These are phyloP conservation scores for Chionodraco myersi DNA, from an alignment of 2,113 vertebrate species.

Conservation along the genomic window DNA sequence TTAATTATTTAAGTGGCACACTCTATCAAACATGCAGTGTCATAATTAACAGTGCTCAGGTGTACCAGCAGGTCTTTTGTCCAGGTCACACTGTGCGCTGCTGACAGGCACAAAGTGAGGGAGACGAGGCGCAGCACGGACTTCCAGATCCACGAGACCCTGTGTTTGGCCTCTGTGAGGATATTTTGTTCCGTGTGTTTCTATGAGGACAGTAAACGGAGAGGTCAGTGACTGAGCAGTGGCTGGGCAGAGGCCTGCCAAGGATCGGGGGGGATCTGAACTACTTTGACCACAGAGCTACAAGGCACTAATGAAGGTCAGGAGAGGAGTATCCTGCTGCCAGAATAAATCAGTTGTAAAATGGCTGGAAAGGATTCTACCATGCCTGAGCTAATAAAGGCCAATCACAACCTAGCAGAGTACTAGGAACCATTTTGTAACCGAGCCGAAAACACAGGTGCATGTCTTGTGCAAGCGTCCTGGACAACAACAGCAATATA, in stretches of 20 bases:
- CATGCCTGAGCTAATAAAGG: not conserved
- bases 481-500: not conserved
- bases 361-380: not conserved
- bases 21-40: constrained; percentile 1
- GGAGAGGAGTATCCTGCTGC: not conserved
- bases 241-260: constrained; percentile 11
- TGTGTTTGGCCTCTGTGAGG: constrained; percentile 55
- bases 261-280: not conserved
- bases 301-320: constrained; percentile 9
- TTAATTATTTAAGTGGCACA: constrained; percentile 14
- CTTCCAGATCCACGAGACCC: constrained; percentile 73
- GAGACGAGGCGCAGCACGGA: constrained; percentile 75
- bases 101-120: constrained; percentile 68
- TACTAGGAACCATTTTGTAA: not conserved
- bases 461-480: too few species aligned
- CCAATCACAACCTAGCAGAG: too few species aligned
- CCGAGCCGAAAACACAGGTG: not conserved
- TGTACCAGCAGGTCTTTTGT: constrained; percentile 74
- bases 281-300: not conserved
- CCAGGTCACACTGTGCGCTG: constrained; percentile 74
- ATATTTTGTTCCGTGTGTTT: constrained; percentile 56
- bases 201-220: constrained; percentile 65
- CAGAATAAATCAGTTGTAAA: not conserved
- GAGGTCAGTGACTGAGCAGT: constrained; percentile 59
- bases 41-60: constrained; percentile 30